These are phyloP conservation scores for Semotilus atromaculatus DNA, from an alignment of 2,797 vertebrate genomes.

Conservation along the genomic window DNA sequence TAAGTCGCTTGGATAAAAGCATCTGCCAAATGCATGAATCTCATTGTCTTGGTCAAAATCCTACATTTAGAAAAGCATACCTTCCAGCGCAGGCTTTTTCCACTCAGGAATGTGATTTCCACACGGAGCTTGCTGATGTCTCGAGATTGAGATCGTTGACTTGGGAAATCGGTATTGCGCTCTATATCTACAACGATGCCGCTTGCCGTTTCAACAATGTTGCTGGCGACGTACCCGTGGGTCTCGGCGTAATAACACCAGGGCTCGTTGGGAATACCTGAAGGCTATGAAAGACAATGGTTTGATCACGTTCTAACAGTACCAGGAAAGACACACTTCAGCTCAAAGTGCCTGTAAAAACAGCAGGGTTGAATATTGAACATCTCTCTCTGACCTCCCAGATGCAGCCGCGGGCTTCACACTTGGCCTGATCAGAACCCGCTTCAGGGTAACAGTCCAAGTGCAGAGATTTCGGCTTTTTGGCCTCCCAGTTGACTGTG, in stretches of 20 bases:
- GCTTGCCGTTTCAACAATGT: fast-evolving
- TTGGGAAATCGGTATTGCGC: constrained; percentile 61
- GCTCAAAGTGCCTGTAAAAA: neutral
- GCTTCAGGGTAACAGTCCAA: constrained; percentile 80
- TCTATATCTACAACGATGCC: constrained; percentile 77
- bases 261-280: neutral
- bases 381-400: constrained; percentile 77
- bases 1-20: neutral
- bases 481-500: constrained; percentile 74
- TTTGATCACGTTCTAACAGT: neutral
- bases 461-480: fast-evolving
- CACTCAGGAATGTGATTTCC: constrained; percentile 83
- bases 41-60: neutral
- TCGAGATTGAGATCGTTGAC: constrained; percentile 57
- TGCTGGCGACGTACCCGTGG: constrained; percentile 72
- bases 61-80: constrained; percentile 68
- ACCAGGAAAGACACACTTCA: neutral
- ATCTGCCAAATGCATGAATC: neutral
- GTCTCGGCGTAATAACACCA: constrained; percentile 77
- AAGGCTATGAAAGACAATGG: constrained; percentile 74
- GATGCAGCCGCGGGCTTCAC: constrained; percentile 75
- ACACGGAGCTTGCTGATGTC: constrained; percentile 81
- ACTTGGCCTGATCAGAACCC: constrained; percentile 54
- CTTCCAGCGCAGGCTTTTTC: constrained; percentile 90
- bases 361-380: neutral